A percentile compares a stretch with the other conserved stretches of the same genome.
Conservation (phyloP, 2,113 vertebrate species). For the Istiophorus platypterus region DNA sequence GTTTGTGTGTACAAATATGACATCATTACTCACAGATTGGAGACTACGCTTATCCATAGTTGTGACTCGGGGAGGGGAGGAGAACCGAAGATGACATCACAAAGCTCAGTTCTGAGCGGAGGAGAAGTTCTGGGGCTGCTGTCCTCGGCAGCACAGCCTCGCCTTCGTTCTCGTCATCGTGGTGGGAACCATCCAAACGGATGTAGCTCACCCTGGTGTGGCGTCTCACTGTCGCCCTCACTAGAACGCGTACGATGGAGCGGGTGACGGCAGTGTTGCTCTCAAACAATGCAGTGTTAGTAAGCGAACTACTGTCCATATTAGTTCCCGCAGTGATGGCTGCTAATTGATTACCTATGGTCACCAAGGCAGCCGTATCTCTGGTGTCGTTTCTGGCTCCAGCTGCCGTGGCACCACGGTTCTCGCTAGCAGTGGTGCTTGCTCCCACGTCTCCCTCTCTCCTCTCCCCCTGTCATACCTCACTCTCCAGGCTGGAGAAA, state of each 20-base stretch:
- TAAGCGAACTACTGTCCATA: constrained; percentile 51
- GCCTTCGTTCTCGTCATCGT: constrained; percentile 74
- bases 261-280: constrained; percentile 55
- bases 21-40: constrained; percentile 88
- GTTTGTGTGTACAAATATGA: constrained; percentile 83
- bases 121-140: constrained; percentile 79
- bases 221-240: constrained; percentile 83
- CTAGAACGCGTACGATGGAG: constrained; percentile 82
- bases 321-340: constrained; percentile 65
- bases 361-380: constrained; percentile 70
- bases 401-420: constrained; percentile 66
- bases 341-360: constrained; percentile 65
- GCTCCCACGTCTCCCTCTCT: constrained; percentile 83
- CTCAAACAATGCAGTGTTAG: constrained; percentile 59
- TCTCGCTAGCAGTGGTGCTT: constrained; percentile 61
- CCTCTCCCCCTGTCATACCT: constrained; percentile 92
- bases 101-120: constrained; percentile 86
- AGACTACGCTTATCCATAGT: constrained; percentile 83
- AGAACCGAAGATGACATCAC: constrained; percentile 87
- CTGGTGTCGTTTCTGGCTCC: constrained; percentile 59
- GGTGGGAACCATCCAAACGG: constrained; percentile 75
- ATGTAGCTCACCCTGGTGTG: constrained; percentile 84
- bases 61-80: constrained; percentile 83
- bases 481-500: constrained; percentile 95
- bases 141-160: constrained; percentile 66